Evolutionary conservation across 2,797 vertebrate species (phyloP).

Genomic region (Diceros bicornis): DNA sequence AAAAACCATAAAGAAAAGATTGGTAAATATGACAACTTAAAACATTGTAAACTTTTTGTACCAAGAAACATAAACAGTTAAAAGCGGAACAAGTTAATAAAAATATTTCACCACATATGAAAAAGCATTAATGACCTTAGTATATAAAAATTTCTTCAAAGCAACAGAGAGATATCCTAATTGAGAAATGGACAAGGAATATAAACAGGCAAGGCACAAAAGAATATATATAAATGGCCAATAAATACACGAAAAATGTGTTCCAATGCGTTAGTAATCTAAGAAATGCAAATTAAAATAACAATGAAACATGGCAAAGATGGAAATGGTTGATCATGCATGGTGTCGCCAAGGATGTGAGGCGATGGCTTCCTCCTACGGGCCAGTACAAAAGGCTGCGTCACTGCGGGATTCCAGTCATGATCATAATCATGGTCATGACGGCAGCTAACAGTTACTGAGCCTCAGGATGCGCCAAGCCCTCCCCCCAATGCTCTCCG

Average conservation of each 20-base stretch:
- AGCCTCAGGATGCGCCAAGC: neutral
- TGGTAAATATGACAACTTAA: neutral
- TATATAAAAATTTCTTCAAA: slow-evolving; percentile 52
- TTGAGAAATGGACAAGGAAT: neutral
- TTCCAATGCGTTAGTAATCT: slow-evolving; percentile 23
- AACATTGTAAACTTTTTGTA: neutral
- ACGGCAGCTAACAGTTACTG: neutral
- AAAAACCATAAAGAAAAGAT: neutral
- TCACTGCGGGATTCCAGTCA: neutral
- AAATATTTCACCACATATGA: neutral
- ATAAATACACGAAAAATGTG: neutral
- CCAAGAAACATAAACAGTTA: neutral
- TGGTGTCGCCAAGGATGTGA: neutral
- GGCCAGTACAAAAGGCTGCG: neutral
- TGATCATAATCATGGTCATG: neutral
- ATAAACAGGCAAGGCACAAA: neutral
- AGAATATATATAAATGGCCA: neutral
- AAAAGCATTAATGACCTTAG: neutral
- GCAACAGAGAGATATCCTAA: neutral
- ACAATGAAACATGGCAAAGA: neutral
- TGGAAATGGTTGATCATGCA: neutral
- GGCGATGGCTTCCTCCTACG: neutral
- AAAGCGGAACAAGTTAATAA: slow-evolving; percentile 11
- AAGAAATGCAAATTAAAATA: slow-evolving; percentile 48
- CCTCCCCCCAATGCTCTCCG: neutral